Evolutionary conservation across 2,888 invertebrate species (phyloP), one percentile per base, ranked within the genome.

Genomic region (Tetramorium bicarinatum): DNA sequence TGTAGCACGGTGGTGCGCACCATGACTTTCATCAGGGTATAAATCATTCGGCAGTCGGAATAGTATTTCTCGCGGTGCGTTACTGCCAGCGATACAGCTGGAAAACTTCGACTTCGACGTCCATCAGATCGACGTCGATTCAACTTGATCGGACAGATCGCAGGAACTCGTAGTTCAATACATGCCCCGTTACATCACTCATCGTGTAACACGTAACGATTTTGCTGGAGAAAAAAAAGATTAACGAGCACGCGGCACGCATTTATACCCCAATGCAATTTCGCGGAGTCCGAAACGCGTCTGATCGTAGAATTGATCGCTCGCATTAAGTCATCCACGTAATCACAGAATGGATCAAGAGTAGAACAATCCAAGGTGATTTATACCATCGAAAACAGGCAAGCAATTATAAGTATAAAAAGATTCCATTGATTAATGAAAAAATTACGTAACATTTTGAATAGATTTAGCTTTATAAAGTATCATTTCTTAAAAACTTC

Each of bases 41-140:
- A 82, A 84, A 84, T 84, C 84, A 84, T 84, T 66, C 61, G 54
- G 34, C 25, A n/a, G 41, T 67, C 81, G 18, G 66, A 82, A 67
- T 67, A 56, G 71, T 62, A 84, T 76, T 84, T 74, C 69, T 82
- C 47, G 41, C 21, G 25, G 77, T 79, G 21, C 25, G 52, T 62
- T 56, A 52, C 41, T 29, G 15, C 13, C 64, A 15, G 49, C 71
- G 52, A 62, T 49, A 49, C 49, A 21, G n/a, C 18, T 29, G 44
- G 79, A 83, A 79, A 79, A 66, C 25, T 71, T 21, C 13, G n/a
- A 15, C 47, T 72, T 72, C 11, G 44, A 81, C 21, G 44, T 52
- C 3, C 34, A 64, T 21, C 62, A 59, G 54, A 52, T 41, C 25
- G 41, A 67, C 41, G 29, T 25, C 59, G 76, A 76, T 18, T 34